Evolutionary conservation across 2,797 vertebrate genomes (phyloP), one percentile per base, ranked within the genome.

Genomic region (Acanthopagrus latus): DNA sequence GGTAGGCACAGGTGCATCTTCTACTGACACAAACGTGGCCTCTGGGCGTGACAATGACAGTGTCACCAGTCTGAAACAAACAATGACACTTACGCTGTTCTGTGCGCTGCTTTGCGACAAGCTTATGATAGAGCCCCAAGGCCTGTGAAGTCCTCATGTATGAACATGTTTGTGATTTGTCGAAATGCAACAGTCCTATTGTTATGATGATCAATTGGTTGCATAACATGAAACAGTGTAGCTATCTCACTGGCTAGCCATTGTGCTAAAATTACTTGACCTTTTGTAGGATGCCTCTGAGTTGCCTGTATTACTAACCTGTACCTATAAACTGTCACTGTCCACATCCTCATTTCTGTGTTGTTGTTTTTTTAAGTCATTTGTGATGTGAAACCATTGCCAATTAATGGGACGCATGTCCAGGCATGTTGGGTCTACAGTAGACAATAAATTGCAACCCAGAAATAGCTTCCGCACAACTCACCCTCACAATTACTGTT

Each of bases 401-500:
- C 3, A 14, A 18, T 46, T 69, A 46, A 69, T 70, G 17, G n/a
- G 21, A 70, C 21, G 52, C 65, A 27, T 48, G 60, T 44, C 50
- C 0, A 6, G 50, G 11, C 10, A 0, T 46, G 82, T 57, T 59
- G 1, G 44, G 9, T 52, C 29, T 29, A 21, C 21, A 38, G 65
- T 12, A 56, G 43, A 66, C 66, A 71, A 63, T 57, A 50, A 77
- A 38, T 62, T 50, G 47, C 54, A 51, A 48, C 44, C 71, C 29
- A 58, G 33, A 59, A 54, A 67, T 50, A 54, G 63, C 51, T 41
- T 47, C n/a, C 38, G 20, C 41, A 43, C 21, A 64, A 52, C n/a
- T 64, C 75, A 65, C 38, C 52, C 23, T 65, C 55, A 25, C 44
- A 71, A 62, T 56, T 56, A 74, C 57, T 65, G 54, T 50, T 74